Evolutionary conservation across 2,113 vertebrate genomes (phyloP).

Genomic region (Notothenia coriiceps): DNA sequence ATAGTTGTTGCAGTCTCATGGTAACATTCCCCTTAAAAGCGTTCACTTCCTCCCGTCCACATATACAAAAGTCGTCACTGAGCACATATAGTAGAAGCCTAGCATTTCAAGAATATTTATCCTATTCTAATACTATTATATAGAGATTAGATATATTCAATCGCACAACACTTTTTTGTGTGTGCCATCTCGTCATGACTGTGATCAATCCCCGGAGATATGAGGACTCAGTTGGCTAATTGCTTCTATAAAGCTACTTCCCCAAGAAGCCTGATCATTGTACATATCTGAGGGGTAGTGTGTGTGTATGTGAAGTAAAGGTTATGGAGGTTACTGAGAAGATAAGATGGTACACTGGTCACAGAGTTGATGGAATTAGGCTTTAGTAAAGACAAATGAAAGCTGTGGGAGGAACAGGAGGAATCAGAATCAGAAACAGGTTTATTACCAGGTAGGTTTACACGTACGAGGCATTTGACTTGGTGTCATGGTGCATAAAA

Average conservation of each 20-base stretch:
- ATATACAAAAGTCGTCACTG: neutral
- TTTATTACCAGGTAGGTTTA: too few relatives aligned
- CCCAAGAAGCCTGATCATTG: conserved; percentile 42
- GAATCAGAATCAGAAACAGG: neutral
- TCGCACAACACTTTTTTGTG: conserved; percentile 11
- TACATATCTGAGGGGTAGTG: conserved; percentile 21
- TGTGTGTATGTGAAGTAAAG: conserved; percentile 31
- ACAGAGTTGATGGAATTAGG: conserved; percentile 1
- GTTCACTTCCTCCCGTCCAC: neutral
- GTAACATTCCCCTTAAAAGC: conserved; percentile 16
- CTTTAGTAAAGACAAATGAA: conserved; percentile 26
- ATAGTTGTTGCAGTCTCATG: neutral
- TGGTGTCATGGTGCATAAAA: too few relatives aligned
- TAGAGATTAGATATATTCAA: conserved; percentile 28
- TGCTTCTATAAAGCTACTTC: conserved; percentile 33
- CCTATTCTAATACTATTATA: conserved; percentile 20
- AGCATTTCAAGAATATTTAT: conserved; percentile 52
- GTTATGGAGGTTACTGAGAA: conserved; percentile 17
- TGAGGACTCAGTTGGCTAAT: conserved; percentile 49
- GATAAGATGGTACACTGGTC: conserved; percentile 25
- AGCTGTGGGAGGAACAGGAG: neutral
- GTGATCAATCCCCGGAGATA: conserved; percentile 47
- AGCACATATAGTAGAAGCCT: conserved; percentile 13
- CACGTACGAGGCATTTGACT: too few relatives aligned
- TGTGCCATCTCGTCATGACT: conserved; percentile 31